These are phyloP conservation scores for Holotrichia oblita DNA, from an alignment of 1,140 invertebrate genomes.

Conservation along the genomic window DNA sequence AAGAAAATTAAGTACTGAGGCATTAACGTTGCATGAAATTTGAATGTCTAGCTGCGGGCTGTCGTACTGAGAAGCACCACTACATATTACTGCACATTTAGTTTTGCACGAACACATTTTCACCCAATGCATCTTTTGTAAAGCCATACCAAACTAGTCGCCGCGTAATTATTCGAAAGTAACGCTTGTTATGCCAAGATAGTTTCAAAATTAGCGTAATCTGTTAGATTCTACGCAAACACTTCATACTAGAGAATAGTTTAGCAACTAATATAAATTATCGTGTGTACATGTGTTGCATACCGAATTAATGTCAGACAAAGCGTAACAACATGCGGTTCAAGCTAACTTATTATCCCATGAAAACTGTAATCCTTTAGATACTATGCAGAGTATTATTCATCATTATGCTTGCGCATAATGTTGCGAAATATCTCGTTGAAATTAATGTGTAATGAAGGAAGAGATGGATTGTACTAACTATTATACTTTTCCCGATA, in stretches of 20 bases:
- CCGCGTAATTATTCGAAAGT: not conserved
- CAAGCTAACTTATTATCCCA: not conserved
- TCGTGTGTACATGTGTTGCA: not conserved
- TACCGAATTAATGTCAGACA: not conserved
- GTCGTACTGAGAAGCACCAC: no score
- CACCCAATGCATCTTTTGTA: not conserved
- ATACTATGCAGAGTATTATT: not conserved
- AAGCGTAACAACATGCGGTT: not conserved
- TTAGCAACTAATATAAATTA: not conserved
- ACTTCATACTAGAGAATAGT: not conserved
- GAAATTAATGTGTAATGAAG: no score
- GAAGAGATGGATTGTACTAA: no score
- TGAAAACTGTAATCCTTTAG: not conserved
- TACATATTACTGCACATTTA: no score
- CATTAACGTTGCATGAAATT: no score
- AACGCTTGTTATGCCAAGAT: not conserved
- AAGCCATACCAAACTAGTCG: not conserved
- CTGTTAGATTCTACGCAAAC: conserved; percentile 2
- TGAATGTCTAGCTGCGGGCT: no score
- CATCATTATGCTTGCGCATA: not conserved
- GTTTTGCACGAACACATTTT: no score
- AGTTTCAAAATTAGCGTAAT: conserved; percentile 10
- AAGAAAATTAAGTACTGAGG: no score
- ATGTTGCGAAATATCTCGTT: no score
- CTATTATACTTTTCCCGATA: no score